Evolutionary conservation across 92 coral and sea anemone genomes (phyloP).

Genomic region (Actinostola sp.): DNA sequence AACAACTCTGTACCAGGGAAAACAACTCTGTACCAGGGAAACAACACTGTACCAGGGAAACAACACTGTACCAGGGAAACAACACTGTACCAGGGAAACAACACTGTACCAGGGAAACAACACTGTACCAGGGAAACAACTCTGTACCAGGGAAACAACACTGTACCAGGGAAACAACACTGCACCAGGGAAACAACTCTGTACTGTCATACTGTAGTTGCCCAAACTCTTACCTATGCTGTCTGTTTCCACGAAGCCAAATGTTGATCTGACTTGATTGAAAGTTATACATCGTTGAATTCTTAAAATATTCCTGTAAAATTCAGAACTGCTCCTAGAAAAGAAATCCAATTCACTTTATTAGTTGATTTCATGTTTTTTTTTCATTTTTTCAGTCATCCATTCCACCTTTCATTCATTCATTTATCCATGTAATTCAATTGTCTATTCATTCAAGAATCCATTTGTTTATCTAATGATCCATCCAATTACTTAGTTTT

Average conservation of each 20-base stretch:
- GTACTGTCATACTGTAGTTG: too few relatives aligned
- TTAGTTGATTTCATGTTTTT: background rate
- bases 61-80: too few relatives aligned
- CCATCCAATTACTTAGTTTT: background rate
- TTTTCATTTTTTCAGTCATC: background rate
- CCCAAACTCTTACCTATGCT: slow-evolving; percentile 84
- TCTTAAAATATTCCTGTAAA: slow-evolving; percentile 88
- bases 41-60: too few relatives aligned
- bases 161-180: too few relatives aligned
- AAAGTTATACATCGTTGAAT: slow-evolving; percentile 94
- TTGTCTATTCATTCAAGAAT: background rate
- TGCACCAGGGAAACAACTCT: too few relatives aligned
- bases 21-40: too few relatives aligned
- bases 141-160: too few relatives aligned
- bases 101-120: too few relatives aligned
- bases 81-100: too few relatives aligned
- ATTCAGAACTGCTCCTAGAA: slow-evolving; percentile 87
- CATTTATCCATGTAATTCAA: background rate
- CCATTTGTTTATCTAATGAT: background rate
- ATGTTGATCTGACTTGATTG: slow-evolving; percentile 95
- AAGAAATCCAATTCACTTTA: background rate
- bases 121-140: too few relatives aligned
- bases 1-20: too few relatives aligned
- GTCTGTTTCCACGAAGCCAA: slow-evolving; percentile 96
- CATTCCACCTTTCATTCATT: background rate